A percentile compares a stretch with the other conserved stretches of the same genome.
Evolutionary conservation across 2,797 vertebrate species (phyloP).

Genomic region (Oophaga sylvatica): DNA sequence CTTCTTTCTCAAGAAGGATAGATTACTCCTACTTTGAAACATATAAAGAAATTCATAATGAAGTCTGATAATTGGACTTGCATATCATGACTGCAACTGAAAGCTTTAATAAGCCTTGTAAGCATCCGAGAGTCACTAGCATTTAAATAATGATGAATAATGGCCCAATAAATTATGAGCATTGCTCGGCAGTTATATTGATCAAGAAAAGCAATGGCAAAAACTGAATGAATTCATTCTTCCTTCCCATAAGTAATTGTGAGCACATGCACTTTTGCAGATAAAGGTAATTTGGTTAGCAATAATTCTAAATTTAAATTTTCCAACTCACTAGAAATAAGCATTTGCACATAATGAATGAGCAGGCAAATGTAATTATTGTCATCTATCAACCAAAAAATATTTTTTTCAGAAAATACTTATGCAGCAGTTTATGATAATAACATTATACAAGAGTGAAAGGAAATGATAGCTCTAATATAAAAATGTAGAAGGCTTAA

Average conservation of each 20-base stretch:
- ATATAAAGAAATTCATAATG: conserved; percentile 21
- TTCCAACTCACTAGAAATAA: conserved; percentile 71
- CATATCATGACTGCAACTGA: conserved; percentile 47
- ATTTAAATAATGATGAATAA: conserved; percentile 63
- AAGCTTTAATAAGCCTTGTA: conserved; percentile 31
- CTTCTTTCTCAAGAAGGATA: not conserved
- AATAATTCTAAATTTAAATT: conserved; percentile 72
- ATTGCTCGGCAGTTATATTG: conserved; percentile 62
- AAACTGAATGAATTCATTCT: conserved; percentile 64
- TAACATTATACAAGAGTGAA: conserved; percentile 61
- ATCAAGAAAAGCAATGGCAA: conserved; percentile 57
- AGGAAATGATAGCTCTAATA: conserved; percentile 56
- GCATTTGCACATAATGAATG: conserved; percentile 64
- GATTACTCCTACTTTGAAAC: conserved; percentile 16
- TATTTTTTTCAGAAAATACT: conserved; percentile 60
- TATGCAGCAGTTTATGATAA: conserved; percentile 62
- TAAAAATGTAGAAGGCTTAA: conserved; percentile 57
- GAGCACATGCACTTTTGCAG: conserved; percentile 68
- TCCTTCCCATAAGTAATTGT: conserved; percentile 66
- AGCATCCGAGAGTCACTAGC: conserved; percentile 56
- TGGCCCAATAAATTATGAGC: conserved; percentile 59
- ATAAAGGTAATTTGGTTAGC: conserved; percentile 73
- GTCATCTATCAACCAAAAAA: conserved; percentile 66
- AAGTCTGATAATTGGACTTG: conserved; percentile 48
- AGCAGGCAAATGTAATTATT: conserved; percentile 68